These are phyloP conservation scores for Nymphalis c-album DNA, from an alignment of 2,888 invertebrate genomes.

Conservation along the genomic window DNA sequence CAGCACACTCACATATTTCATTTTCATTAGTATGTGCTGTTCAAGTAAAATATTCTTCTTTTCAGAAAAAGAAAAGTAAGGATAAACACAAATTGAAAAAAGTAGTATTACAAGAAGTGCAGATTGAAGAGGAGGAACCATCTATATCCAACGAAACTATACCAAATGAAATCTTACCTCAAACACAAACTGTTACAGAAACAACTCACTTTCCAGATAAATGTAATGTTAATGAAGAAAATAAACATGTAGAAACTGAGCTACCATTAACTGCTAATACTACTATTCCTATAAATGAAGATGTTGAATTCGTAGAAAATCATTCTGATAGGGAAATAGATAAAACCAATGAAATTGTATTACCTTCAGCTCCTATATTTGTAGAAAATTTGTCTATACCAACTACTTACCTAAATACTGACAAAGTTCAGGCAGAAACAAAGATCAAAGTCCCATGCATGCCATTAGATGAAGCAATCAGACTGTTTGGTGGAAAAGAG, in stretches of 20 bases:
- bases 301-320: neutral
- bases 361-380: slow-evolving; percentile 66
- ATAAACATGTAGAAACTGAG: neutral
- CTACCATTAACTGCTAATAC: neutral
- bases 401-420: slow-evolving; percentile 9
- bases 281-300: neutral
- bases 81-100: slow-evolving; percentile 44
- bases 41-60: slow-evolving; percentile 24
- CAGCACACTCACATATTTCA: neutral
- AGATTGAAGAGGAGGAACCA: neutral
- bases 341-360: slow-evolving; percentile 25
- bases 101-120: slow-evolving; percentile 5
- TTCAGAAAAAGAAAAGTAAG: slow-evolving; percentile 68
- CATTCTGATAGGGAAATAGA: slow-evolving; percentile 3
- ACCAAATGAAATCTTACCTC: neutral
- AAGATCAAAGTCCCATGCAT: slow-evolving; percentile 54
- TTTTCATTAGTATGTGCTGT: too few species aligned
- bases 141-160: slow-evolving; percentile 19
- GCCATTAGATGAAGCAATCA: slow-evolving; percentile 63
- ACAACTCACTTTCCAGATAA: neutral
- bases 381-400: slow-evolving; percentile 38
- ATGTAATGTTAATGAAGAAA: neutral
- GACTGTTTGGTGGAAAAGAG: slow-evolving; percentile 62
- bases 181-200: neutral
- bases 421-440: slow-evolving; percentile 20